Evolutionary conservation across 1,140 invertebrate genomes (phyloP).

Genomic region (Onthophagus taurus): DNA sequence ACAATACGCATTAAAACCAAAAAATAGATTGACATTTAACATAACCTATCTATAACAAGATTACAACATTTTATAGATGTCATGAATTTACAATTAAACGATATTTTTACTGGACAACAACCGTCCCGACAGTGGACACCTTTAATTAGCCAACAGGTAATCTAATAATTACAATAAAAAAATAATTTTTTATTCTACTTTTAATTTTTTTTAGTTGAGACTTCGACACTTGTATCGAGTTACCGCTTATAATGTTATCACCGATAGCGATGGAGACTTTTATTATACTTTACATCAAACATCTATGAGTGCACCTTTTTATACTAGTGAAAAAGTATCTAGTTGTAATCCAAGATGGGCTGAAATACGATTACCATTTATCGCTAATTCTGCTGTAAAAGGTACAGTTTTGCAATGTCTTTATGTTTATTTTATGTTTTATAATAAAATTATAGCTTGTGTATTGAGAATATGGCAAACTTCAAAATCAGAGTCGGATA

Average conservation of each 20-base stretch:
- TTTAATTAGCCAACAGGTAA: slow-evolving; percentile 49
- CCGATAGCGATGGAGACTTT: slow-evolving; percentile 40
- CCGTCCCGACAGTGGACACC: slow-evolving; percentile 55
- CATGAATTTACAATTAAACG: slow-evolving; percentile 31
- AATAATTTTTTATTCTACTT: slow-evolving; percentile 4
- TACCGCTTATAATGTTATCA: slow-evolving; percentile 29
- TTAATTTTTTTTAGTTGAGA: slow-evolving; percentile 26
- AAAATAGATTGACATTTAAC: slow-evolving; percentile 13
- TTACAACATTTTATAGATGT: slow-evolving; percentile 20
- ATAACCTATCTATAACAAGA: slow-evolving; percentile 9
- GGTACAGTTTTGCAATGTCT: slow-evolving; percentile 24
- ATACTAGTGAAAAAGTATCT: slow-evolving; percentile 71
- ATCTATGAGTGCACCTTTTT: slow-evolving; percentile 74
- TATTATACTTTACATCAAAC: slow-evolving; percentile 73
- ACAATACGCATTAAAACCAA: no score
- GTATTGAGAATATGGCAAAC: slow-evolving; percentile 50
- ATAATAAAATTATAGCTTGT: slow-evolving; percentile 35
- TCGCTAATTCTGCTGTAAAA: slow-evolving; percentile 21
- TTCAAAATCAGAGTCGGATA: slow-evolving; percentile 34
- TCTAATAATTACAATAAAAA: slow-evolving; percentile 8
- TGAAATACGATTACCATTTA: slow-evolving; percentile 49
- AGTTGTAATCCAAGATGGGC: slow-evolving; percentile 67
- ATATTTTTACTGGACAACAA: slow-evolving; percentile 48
- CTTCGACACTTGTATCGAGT: slow-evolving; percentile 35
- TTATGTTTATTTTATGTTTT: slow-evolving; percentile 2